Evolutionary conservation across 2,888 invertebrate species (phyloP), one percentile per base, ranked within the genome.

Genomic region (Coelopa pilipes): DNA sequence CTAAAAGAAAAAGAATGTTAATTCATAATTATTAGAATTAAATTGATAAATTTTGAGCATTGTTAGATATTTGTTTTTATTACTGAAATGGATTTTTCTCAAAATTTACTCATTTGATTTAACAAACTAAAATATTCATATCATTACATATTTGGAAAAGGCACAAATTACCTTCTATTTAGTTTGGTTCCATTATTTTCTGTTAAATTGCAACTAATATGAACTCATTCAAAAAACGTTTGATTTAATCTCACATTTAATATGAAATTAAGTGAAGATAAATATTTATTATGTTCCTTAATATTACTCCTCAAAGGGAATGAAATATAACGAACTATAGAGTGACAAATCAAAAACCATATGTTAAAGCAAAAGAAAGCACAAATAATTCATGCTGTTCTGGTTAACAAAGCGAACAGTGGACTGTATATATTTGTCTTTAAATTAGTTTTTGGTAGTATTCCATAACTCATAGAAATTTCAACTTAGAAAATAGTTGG

Each of bases 151-250:
- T 60, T 45, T 71, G 46, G 62, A 63, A 72, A 74, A 74, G 74
- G 74, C 74, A 74, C 74, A 68, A 68, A 67, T 62, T 60, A 59
- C 73, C 57, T 19, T 47, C 19, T 49, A 34, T 34, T 62, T 72
- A 47, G 46, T 17, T 50, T 10, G 13, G 57, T 21, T 69, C 69
- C 63, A 34, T n/a, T 65, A 19, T 63, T 46, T 63, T 49, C 65
- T 62, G 34, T 34, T 69, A 21, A 59, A 17, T 17, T 10, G 57
- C 13, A 59, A 12, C 24, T 59, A 59, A 21, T 10, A 17, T 17
- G 34, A 34, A 34, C 34, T n/a, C 12, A 21, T 59, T 57, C 21
- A 11, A 17, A 19, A 17, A n/a, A 57, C 34, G 2, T 34, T 34
- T 7, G 2, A 34, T 34, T 34, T 34, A 34, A 34, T 34, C 57